phyloP scores from a whole-genome alignment of 92 coral and sea anemone species.

The Parazoanthus atlanticus region DNA sequence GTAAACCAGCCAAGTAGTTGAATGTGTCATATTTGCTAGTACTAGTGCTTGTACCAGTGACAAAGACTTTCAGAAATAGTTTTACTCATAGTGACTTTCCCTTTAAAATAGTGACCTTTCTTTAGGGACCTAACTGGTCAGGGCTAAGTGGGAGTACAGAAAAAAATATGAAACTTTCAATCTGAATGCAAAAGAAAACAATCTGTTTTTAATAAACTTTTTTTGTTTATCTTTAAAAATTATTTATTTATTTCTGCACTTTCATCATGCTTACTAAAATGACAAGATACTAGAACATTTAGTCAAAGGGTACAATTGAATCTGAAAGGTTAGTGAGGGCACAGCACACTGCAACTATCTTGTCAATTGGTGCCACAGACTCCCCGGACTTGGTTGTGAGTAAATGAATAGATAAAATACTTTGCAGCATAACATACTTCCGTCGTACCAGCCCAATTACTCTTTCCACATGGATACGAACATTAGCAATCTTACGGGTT shows the following conservation, averaged over 20 bases:
- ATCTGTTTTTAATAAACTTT: background rate
- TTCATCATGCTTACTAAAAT: background rate
- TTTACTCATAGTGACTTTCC: too few relatives aligned
- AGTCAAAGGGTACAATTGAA: conserved; percentile 58
- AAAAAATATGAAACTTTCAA: background rate
- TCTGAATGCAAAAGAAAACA: background rate
- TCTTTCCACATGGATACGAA: conserved; percentile 45
- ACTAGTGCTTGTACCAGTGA: too few relatives aligned
- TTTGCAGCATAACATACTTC: conserved; percentile 41
- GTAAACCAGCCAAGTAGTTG: too few relatives aligned
- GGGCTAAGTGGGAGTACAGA: too few relatives aligned
- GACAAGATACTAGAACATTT: background rate
- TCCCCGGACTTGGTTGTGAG: conserved; percentile 41
- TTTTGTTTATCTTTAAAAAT: background rate
- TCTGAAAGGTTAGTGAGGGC: conserved; percentile 54
- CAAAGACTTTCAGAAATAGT: too few relatives aligned
- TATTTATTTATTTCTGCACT: background rate
- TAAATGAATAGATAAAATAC: background rate
- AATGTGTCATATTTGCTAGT: too few relatives aligned
- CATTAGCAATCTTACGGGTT: conserved; percentile 54
- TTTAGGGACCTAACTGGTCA: too few relatives aligned
- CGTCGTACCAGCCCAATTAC: conserved; percentile 49
- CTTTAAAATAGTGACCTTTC: too few relatives aligned
- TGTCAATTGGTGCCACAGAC: conserved; percentile 57
- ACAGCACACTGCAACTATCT: conserved; percentile 56